A percentile compares a stretch with the other conserved stretches of the same genome.
Evolutionary conservation across 2,888 invertebrate genomes (phyloP).

Genomic region (Nudaria mundana): DNA sequence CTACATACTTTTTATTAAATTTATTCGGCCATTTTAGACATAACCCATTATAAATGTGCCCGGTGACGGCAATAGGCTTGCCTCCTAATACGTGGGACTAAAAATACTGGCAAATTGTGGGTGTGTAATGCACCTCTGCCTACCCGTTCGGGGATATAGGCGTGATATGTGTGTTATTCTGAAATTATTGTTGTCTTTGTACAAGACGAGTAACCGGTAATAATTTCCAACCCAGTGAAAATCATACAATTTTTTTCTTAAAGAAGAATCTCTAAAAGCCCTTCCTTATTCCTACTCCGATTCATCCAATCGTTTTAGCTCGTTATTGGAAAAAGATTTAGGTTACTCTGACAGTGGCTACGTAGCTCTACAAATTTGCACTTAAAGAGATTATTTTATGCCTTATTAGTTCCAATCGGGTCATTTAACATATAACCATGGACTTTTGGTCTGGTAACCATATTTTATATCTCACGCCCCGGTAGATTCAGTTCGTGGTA

Average conservation of each 20-base stretch:
- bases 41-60: too few species aligned
- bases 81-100: too few species aligned
- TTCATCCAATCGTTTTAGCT: constrained; percentile 25
- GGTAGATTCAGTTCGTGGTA: constrained; percentile 7
- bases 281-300: constrained; percentile 20
- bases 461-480: constrained; percentile 21
- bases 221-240: constrained; percentile 27
- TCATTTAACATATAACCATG: constrained; percentile 30
- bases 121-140: too few species aligned
- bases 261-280: constrained; percentile 9
- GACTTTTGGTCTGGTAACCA: constrained; percentile 12
- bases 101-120: too few species aligned
- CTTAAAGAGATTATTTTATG: constrained; percentile 44
- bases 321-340: constrained; percentile 48
- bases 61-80: too few species aligned
- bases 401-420: constrained; percentile 27
- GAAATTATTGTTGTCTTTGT: neutral
- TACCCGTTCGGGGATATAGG: too few species aligned
- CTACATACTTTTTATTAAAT: too few species aligned
- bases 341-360: constrained; percentile 29
- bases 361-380: constrained; percentile 43
- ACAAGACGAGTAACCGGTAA: constrained; percentile 9
- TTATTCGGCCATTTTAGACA: too few species aligned
- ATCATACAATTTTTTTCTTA: constrained; percentile 17
- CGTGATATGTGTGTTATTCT: too few species aligned